Base-by-base conservation (phyloP, 2,113 vertebrate genomes). In the Bubo bubo region DNA sequence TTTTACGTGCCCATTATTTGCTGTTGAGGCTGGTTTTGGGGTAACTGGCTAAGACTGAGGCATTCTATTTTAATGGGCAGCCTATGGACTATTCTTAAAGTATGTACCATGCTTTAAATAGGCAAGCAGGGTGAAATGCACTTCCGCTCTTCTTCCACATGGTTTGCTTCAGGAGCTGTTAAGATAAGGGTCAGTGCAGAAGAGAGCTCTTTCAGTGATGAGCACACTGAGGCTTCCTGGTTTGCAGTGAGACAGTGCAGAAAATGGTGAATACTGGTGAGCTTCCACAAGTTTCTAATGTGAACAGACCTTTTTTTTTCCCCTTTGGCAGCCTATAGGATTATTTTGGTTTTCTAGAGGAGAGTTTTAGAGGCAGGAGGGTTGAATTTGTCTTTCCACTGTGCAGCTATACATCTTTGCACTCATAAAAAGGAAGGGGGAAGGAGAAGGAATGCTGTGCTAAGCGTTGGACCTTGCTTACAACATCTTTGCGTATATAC, bases 261-360 rank as follows among this genome's bases (percentile, higher is more conserved):
- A 55, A 39, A 49, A 70, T 3, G 7, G 10, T 41, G 39, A 30
- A 32, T 17, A 19, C 14, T 14, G 12, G 30, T 37, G 9, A n/a
- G n/a, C 9, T 35, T 41, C 13, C 24, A 8, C 16, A 49, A 20
- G 35, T 34, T 75, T 45, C 53, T 19, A 37, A 60, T 4, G 8
- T 23, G 34, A 82, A 21, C 7, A 30, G 39, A 34, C 15, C 1
- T 1, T 26, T 21, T 27, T 18, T 35, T 30, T 8, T 1, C 1
- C 18, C n/a, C 26, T 50, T 66, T 52, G 45, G 32, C 27, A 28
- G 27, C 10, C 24, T n/a, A 3, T 45, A 23, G 28, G 53, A 13
- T 75, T 37, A 27, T 39, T 60, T 27, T 28, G 32, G 8, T 34
- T 67, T 41, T 43, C 50, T 74, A 43, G 9, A 43, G 14, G 27